Evolutionary conservation across 2,113 vertebrate genomes (phyloP).

Genomic region (Ammodytes marinus): DNA sequence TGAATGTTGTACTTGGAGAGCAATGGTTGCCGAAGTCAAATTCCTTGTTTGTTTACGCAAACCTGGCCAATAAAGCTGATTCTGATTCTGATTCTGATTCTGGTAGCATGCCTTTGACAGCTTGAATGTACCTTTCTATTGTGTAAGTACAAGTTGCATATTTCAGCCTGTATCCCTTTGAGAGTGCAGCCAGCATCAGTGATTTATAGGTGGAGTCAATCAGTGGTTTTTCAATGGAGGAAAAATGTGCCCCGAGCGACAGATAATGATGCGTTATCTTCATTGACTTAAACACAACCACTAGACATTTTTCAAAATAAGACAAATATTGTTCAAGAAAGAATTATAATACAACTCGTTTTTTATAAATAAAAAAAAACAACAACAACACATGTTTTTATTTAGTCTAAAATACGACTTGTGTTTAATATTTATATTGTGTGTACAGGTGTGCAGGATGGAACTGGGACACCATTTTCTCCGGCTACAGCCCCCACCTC

Average conservation of each 20-base stretch:
- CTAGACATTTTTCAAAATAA: neutral
- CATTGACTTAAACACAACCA: neutral
- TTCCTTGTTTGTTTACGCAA: too few relatives aligned
- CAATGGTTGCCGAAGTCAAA: too few relatives aligned
- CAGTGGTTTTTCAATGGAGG: neutral
- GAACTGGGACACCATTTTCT: conserved; percentile 71
- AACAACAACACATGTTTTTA: neutral
- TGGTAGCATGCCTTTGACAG: neutral
- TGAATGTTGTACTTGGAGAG: too few relatives aligned
- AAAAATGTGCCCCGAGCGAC: neutral
- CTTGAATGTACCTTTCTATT: neutral
- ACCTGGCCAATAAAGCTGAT: too few relatives aligned
- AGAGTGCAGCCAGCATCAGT: neutral
- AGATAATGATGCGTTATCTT: neutral
- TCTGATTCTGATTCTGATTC: too few relatives aligned
- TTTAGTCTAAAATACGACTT: neutral
- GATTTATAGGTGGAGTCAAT: conserved; percentile 13
- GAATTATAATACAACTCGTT: too few relatives aligned
- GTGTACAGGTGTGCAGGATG: conserved; percentile 81
- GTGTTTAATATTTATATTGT: neutral
- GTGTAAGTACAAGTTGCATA: neutral
- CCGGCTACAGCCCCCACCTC: conserved; percentile 82
- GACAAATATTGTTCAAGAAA: neutral
- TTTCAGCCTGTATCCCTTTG: neutral
- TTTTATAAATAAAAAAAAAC: too few relatives aligned